Base-by-base conservation (phyloP, 2,797 vertebrate species). In the Gorsachius magnificus region DNA sequence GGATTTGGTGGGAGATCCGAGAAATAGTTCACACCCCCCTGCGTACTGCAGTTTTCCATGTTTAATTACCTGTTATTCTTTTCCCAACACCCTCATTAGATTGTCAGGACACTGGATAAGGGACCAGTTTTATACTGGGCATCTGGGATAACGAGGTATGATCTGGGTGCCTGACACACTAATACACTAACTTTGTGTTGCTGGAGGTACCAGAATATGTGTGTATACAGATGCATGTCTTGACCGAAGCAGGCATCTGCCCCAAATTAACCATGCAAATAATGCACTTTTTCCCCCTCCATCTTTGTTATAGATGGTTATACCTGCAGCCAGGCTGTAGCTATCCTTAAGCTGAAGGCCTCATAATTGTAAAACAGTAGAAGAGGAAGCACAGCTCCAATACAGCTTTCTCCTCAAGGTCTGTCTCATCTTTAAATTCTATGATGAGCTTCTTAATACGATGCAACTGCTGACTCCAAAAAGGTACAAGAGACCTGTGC, bases 11-110 rank as follows among this genome's bases (percentile, higher is more conserved):
- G 50, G 46, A 68, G 36, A 94, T 16, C 26, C 16, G 9, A 54
- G 41, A 80, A 61, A 1, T 51, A 26, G 31, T 45, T 53, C 26
- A 25, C 0, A 0, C 8, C 0, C 1, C 3, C 4, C 22, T 22
- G 14, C 20, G 38, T 31, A 21, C 13, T 33, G 8, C 46, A 53
- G 14, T 43, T 56, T 87, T 81, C 45, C 26, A 9, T 28, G 5
- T 60, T 89, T 75, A 77, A 20, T 77, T 80, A 57, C n/a, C 41
- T 22, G 11, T 41, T 77, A 28, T 33, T 89, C 18, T 89, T 89
- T 70, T 69, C 45, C 36, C 69, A 70, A 28, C 16, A 54, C 22
- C 17, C 18, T 74, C 48, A 13, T 25, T 63, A 64, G 65, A 80
- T 63, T 48, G 16, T 38, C 53, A 41, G n/a, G n/a, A 60, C 17